Evolutionary conservation across 2,888 invertebrate genomes (phyloP), one percentile per base, ranked within the genome.

Genomic region (Polydrusus cervinus): DNA sequence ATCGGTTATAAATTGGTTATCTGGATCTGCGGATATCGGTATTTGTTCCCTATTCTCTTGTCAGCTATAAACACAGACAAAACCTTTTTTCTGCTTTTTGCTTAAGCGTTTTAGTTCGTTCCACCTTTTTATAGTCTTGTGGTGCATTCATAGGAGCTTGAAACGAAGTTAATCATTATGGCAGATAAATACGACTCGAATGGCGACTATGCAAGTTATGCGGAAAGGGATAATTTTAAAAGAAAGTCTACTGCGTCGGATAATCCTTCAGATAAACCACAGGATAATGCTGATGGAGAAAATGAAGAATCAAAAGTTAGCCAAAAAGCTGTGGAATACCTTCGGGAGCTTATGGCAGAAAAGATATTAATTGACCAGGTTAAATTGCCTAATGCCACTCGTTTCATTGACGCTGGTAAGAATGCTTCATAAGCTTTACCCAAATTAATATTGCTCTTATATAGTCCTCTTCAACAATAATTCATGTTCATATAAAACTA

Each of bases 331-430:
- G 92, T 90, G 70, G 94, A 95, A 87, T 95, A 95, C 84, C 91
- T 95, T 84, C 89, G 92, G 20, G 94, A 94, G 84, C 89, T 95
- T 73, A 84, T 95, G 75, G 81, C 82, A 2, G 83, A 84, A 78
- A 83, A 83, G 77, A 69, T 82, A 78, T 77, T 78, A 60, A 79
- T 83, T 61, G 83, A 84, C 68, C 81, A 81, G 70, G 74, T 71
- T 51, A 81, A 81, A 78, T 92, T 91, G 86, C 93, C 93, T 16
- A 90, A 93, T 80, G 91, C 93, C 8, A 88, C 90, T 34, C 90
- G 92, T 79, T 89, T 95, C 51, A 89, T 95, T 80, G 94, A 94
- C 83, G 91, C 92, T 89, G 95, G 95, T 94, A 89, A 43, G 38
- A 10, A 40, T 7, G 5, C 13, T 10, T 40, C n/a, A 40, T 40